Percentiles rank a stretch among this genome's conserved stretches.
These are phyloP conservation scores for Falco rusticolus DNA, from an alignment of 2,797 vertebrate genomes.

Conservation along the genomic window DNA sequence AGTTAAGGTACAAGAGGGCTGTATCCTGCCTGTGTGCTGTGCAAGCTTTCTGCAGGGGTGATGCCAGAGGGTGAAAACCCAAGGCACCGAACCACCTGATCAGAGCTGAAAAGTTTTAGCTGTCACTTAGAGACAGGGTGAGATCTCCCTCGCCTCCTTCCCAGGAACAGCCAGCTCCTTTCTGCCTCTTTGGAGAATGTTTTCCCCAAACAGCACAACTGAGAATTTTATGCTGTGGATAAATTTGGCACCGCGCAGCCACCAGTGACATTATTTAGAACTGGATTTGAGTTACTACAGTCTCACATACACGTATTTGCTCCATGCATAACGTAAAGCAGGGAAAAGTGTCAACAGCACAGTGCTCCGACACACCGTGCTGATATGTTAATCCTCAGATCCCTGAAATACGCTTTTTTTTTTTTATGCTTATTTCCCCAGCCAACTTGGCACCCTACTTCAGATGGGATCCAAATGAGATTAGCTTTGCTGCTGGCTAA, in stretches of 20 bases:
- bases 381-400: slow-evolving; percentile 53
- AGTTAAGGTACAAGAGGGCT: neutral
- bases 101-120: neutral
- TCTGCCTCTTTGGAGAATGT: neutral
- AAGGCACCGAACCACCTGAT: neutral
- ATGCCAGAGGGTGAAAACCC: neutral
- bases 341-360: slow-evolving; percentile 51
- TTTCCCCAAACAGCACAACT: neutral
- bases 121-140: neutral
- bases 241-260: neutral
- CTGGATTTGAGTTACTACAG: slow-evolving; percentile 57
- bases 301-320: slow-evolving; percentile 20
- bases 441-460: slow-evolving; percentile 67
- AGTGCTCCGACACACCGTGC: neutral
- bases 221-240: neutral
- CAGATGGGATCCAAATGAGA: slow-evolving; percentile 65
- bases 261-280: slow-evolving; percentile 54
- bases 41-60: neutral
- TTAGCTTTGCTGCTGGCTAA: slow-evolving; percentile 66
- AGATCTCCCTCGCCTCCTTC: neutral
- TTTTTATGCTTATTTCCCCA: slow-evolving; percentile 13
- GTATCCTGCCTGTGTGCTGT: neutral
- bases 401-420: slow-evolving; percentile 28
- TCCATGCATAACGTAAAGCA: slow-evolving; percentile 15
- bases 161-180: slow-evolving; percentile 16